These are phyloP conservation scores for Phylloscopus trochiloides DNA, from an alignment of 2,113 vertebrate genomes.

Conservation along the genomic window DNA sequence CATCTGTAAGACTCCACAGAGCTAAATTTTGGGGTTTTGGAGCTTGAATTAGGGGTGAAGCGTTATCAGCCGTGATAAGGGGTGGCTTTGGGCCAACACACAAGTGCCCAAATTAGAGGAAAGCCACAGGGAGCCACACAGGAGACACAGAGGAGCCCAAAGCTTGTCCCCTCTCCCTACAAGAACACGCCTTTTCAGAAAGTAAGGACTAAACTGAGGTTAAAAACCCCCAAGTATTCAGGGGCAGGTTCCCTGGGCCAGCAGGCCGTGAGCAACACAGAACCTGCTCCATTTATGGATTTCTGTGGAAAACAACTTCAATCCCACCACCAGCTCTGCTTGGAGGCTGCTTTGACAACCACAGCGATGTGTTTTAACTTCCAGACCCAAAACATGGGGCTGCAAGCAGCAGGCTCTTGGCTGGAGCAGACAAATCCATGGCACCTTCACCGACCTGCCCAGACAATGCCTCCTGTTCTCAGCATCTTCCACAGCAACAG, in stretches of 20 bases:
- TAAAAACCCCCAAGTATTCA: fast-evolving
- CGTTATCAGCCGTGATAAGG: fast-evolving
- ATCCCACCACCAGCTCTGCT: background rate
- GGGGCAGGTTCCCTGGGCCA: background rate
- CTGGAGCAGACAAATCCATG: background rate
- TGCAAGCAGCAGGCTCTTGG: background rate
- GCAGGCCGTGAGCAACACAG: background rate
- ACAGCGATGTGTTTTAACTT: fast-evolving
- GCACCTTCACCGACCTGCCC: background rate
- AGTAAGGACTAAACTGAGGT: background rate
- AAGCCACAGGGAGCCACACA: background rate
- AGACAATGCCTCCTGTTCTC: background rate
- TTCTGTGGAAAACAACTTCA: background rate
- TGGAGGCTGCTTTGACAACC: background rate
- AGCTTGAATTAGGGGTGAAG: background rate
- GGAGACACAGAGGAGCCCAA: background rate
- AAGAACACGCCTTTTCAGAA: background rate
- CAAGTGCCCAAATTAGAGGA: fast-evolving
- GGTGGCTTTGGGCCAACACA: background rate
- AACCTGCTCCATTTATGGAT: background rate
- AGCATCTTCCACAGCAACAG: background rate
- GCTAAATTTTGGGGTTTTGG: fast-evolving
- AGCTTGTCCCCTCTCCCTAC: background rate
- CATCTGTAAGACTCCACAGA: background rate
- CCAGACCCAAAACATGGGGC: background rate